These are phyloP conservation scores for Mareca penelope DNA, from an alignment of 2,797 vertebrate species.

Conservation along the genomic window DNA sequence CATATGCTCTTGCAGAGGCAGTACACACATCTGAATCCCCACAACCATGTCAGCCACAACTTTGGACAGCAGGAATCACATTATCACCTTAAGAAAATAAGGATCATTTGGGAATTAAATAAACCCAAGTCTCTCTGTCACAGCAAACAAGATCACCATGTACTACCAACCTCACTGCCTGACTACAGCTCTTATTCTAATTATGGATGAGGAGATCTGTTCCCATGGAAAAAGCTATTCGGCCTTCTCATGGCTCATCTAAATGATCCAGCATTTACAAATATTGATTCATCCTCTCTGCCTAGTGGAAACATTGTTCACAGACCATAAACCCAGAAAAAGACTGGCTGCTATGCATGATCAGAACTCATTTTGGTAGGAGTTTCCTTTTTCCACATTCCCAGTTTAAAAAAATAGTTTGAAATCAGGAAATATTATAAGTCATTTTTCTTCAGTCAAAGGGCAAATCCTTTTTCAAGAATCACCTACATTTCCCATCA, in stretches of 20 bases:
- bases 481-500: background rate
- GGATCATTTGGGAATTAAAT: background rate
- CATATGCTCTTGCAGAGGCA: background rate
- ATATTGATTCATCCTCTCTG: background rate
- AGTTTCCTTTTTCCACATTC: background rate
- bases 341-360: background rate
- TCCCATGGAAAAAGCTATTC: background rate
- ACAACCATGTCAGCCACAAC: background rate
- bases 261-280: background rate
- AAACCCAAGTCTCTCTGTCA: background rate
- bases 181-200: background rate
- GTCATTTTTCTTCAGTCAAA: conserved; percentile 6
- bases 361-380: background rate
- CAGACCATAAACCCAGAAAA: conserved; percentile 10
- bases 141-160: background rate
- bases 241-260: background rate
- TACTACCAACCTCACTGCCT: background rate
- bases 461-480: conserved; percentile 13
- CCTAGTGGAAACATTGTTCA: background rate
- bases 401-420: background rate
- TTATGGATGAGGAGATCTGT: background rate
- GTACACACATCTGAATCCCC: background rate
- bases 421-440: too few relatives aligned
- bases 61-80: background rate
- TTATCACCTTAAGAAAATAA: background rate